A percentile compares a stretch with the other conserved stretches of the same genome.
phyloP scores from a whole-genome alignment of 2,113 vertebrate genomes.

The Onychostoma macrolepis region DNA sequence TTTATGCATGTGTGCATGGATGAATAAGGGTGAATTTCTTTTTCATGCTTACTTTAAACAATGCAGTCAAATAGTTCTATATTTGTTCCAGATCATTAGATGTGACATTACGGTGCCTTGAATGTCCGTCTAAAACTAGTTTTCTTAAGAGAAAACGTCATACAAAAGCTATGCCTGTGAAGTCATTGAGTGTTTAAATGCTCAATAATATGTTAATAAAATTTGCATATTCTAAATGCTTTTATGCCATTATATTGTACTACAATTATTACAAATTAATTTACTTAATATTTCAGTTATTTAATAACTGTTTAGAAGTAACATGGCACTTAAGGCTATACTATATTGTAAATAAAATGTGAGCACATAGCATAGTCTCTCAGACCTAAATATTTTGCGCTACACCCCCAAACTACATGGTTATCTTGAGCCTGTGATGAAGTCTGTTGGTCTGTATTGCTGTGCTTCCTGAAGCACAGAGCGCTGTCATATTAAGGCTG shows the following conservation, averaged over 20 bases:
- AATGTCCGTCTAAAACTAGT: too few species aligned
- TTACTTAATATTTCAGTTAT: background rate
- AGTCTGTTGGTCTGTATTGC: background rate
- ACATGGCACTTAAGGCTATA: background rate
- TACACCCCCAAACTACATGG: background rate
- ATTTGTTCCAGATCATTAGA: background rate
- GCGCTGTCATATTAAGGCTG: background rate
- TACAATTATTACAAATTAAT: too few species aligned
- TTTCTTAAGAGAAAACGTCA: too few species aligned
- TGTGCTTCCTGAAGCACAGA: background rate
- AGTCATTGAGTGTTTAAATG: too few species aligned
- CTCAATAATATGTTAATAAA: too few species aligned
- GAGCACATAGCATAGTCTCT: background rate
- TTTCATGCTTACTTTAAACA: background rate
- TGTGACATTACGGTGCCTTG: background rate
- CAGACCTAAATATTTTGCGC: background rate
- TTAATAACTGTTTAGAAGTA: background rate
- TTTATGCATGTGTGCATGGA: too few species aligned
- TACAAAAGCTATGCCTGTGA: too few species aligned
- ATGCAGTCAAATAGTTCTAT: background rate
- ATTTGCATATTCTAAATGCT: too few species aligned
- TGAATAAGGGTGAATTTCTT: background rate
- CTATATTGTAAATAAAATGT: background rate
- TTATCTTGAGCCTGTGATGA: background rate
- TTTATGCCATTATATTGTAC: too few species aligned